These are phyloP conservation scores for Maniola jurtina DNA, from an alignment of 1,140 invertebrate species.

Conservation along the genomic window DNA sequence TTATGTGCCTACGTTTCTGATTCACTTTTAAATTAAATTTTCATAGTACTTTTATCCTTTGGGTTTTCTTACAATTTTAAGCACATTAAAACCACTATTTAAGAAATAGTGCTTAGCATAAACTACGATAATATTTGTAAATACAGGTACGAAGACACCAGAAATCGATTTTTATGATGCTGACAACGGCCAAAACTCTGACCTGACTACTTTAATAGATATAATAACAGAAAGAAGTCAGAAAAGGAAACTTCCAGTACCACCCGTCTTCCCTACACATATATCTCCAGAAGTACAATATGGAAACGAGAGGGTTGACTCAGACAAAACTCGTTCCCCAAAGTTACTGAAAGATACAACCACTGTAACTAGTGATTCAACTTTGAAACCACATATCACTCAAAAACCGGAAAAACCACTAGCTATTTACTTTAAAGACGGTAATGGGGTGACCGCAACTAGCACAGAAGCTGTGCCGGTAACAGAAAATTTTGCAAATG, in stretches of 20 bases:
- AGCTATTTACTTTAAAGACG: slow-evolving; percentile 62
- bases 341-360: slow-evolving; percentile 48
- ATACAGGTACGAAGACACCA: slow-evolving; percentile 61
- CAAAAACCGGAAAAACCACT: slow-evolving; percentile 70
- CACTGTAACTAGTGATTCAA: slow-evolving; percentile 49
- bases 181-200: slow-evolving; percentile 49
- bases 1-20: too few relatives aligned
- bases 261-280: slow-evolving; percentile 71
- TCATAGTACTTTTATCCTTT: too few relatives aligned
- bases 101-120: background rate
- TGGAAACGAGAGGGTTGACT: slow-evolving; percentile 69
- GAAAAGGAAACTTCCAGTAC: slow-evolving; percentile 54
- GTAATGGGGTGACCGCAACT: slow-evolving; percentile 41
- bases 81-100: too few relatives aligned
- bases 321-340: slow-evolving; percentile 51
- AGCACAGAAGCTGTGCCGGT: slow-evolving; percentile 50
- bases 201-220: slow-evolving; percentile 46
- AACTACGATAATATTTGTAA: background rate
- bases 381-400: slow-evolving; percentile 68
- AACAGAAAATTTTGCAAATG: slow-evolving; percentile 53
- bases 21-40: too few relatives aligned
- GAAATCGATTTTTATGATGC: slow-evolving; percentile 72
- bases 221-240: slow-evolving; percentile 38
- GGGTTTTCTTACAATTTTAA: too few relatives aligned
- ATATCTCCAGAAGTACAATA: slow-evolving; percentile 75